Evolutionary conservation across 2,113 vertebrate genomes (phyloP).

Genomic region (Riparia riparia): DNA sequence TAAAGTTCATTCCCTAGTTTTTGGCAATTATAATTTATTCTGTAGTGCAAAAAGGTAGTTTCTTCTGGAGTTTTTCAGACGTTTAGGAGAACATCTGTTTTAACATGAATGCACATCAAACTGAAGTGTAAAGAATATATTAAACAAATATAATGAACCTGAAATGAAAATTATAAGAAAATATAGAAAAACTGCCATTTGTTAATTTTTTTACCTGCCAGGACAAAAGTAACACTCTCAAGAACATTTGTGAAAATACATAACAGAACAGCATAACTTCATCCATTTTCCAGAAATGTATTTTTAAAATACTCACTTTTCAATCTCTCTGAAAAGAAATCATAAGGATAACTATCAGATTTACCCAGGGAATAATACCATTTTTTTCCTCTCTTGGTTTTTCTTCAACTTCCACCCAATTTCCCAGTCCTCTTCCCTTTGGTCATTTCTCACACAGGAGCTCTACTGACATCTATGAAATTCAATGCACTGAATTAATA

Average conservation of each 20-base stretch:
- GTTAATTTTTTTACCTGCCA: not conserved
- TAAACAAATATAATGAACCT: not conserved
- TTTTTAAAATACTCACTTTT: not conserved
- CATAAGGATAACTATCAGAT: not conserved
- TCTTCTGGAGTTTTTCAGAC: constrained; percentile 64
- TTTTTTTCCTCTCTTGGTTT: not conserved
- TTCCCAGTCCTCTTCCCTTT: not conserved
- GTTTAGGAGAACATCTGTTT: not conserved
- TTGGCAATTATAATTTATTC: constrained; percentile 73
- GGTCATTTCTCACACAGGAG: not conserved
- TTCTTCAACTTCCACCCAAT: not conserved
- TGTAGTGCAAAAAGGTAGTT: constrained; percentile 66
- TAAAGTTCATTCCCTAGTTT: constrained; percentile 72
- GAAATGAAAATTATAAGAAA: not conserved
- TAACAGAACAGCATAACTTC: not conserved
- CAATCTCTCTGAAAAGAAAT: not conserved
- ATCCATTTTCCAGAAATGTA: not conserved
- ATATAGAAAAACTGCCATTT: not conserved
- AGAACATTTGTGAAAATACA: not conserved
- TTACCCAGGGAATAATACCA: not conserved
- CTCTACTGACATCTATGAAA: not conserved
- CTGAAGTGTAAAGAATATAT: not conserved
- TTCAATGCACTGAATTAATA: not conserved
- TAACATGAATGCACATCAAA: not conserved
- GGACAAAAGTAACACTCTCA: not conserved